A percentile compares a stretch with the other conserved stretches of the same genome.
phyloP scores from a whole-genome alignment of 2,797 vertebrate genomes.

The Lutjanus campechanus region DNA sequence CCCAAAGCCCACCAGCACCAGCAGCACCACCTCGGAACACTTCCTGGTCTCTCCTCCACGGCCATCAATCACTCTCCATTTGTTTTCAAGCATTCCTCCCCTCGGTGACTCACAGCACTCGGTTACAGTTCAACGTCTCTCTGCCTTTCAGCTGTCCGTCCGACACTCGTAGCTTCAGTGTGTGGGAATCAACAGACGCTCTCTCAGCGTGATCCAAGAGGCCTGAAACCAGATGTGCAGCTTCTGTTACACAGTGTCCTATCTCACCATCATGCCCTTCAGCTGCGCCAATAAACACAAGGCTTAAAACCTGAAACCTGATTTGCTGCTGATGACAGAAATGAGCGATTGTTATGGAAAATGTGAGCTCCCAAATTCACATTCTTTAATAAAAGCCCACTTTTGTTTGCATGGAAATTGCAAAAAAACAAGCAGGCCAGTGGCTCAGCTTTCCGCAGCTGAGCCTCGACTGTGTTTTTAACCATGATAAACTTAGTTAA shows the following conservation, averaged over 20 bases:
- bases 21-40: slow-evolving; percentile 5
- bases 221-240: slow-evolving; percentile 58
- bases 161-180: background rate
- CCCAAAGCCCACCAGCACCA: background rate
- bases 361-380: background rate
- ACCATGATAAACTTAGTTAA: slow-evolving; percentile 16
- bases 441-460: background rate
- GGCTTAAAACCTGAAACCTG: background rate
- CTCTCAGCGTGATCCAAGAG: slow-evolving; percentile 19
- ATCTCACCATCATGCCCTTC: background rate
- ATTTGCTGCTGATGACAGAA: slow-evolving; percentile 20
- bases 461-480: slow-evolving; percentile 22
- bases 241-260: slow-evolving; percentile 30
- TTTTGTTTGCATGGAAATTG: background rate
- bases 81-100: slow-evolving; percentile 25
- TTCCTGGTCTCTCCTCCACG: slow-evolving; percentile 12
- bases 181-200: slow-evolving; percentile 15
- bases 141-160: slow-evolving; percentile 14
- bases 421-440: background rate
- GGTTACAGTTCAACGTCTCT: slow-evolving; percentile 5
- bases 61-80: slow-evolving; percentile 33
- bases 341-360: slow-evolving; percentile 1
- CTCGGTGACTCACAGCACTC: background rate
- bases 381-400: background rate
- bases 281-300: slow-evolving; percentile 26